Evolutionary conservation across 2,797 vertebrate genomes (phyloP), one percentile per base, ranked within the genome.

Genomic region (Peromyscus nudipes): DNA sequence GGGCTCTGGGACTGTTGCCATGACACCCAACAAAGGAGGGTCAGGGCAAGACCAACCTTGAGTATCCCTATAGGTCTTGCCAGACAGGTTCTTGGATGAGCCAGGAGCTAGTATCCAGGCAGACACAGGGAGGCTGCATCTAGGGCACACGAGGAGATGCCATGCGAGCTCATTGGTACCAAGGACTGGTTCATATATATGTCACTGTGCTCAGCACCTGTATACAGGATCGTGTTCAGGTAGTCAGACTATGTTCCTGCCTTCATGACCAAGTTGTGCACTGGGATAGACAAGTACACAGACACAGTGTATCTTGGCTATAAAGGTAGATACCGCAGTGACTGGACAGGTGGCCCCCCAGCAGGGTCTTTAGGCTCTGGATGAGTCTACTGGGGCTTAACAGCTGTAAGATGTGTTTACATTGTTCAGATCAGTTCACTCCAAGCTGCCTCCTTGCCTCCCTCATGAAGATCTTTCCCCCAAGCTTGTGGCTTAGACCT

Each of bases 111-210:
- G 29, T 23, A 25, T 27, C 11, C 4, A 2, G 76, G 16, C 23
- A 27, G 11, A 23, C n/a, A 13, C 27, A 7, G 11, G 0, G 31
- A 65, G 40, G 27, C 27, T 27, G 1, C 8, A 25, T 29, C 31
- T 12, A 10, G 73, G 57, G 31, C 40, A 4, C 27, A n/a, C 0
- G 52, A 14, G 27, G 19, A 25, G 76, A 37, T 2, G 0, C 57
- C 2, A 0, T 1, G 11, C 10, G 2, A 29, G 76, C 17, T 88
- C 52, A 62, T 6, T 0, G 25, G 40, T 16, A 40, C 2, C 29
- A 37, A 37, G 10, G 2, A 4, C 37, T 1, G 8, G 23, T 34
- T 43, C 17, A 0, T 0, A 0, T 3, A 40, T 25, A 10, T 3
- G 10, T 11, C 25, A 69, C 19, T 13, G 12, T 11, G 29, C n/a